phyloP scores from a whole-genome alignment of 2,113 vertebrate species.

The Planiliza haematocheilus region DNA sequence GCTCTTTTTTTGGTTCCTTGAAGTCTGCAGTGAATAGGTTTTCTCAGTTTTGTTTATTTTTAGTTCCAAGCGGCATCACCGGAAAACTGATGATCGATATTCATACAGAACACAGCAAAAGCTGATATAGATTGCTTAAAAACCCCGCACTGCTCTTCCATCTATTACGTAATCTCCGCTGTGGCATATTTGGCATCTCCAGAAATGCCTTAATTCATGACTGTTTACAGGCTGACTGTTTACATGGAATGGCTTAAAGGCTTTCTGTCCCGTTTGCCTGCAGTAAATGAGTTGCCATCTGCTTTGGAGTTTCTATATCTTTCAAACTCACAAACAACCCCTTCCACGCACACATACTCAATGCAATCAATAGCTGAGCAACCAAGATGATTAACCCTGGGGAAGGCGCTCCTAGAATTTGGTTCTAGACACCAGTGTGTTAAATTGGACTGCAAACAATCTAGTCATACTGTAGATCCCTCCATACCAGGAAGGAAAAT shows the following conservation, averaged over 20 bases:
- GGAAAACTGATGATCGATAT: conserved; percentile 31
- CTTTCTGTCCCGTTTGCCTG: conserved; percentile 54
- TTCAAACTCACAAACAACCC: conserved; percentile 32
- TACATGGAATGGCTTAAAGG: conserved; percentile 67
- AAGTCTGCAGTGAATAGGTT: conserved; percentile 30
- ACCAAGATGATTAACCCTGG: conserved; percentile 48
- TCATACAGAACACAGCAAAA: conserved; percentile 41
- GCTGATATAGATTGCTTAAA: conserved; percentile 30
- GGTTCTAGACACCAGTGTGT: conserved; percentile 13
- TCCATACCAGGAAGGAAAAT: conserved; percentile 31
- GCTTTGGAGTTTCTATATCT: conserved; percentile 54
- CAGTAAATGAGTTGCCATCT: conserved; percentile 63
- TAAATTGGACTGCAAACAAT: conserved; percentile 29
- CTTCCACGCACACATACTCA: background rate
- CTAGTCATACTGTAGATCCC: conserved; percentile 17
- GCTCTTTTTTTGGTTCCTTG: conserved; percentile 33
- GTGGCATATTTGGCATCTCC: conserved; percentile 38
- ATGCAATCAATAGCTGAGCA: conserved; percentile 41
- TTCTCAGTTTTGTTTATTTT: conserved; percentile 21
- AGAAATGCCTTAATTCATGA: conserved; percentile 47
- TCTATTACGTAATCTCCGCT: conserved; percentile 40
- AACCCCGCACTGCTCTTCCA: background rate
- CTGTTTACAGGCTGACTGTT: conserved; percentile 51
- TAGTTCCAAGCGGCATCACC: background rate
- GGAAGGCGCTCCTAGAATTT: conserved; percentile 32